phyloP scores from a whole-genome alignment of 2,797 vertebrate species.

The Uromys caudimaculatus region DNA sequence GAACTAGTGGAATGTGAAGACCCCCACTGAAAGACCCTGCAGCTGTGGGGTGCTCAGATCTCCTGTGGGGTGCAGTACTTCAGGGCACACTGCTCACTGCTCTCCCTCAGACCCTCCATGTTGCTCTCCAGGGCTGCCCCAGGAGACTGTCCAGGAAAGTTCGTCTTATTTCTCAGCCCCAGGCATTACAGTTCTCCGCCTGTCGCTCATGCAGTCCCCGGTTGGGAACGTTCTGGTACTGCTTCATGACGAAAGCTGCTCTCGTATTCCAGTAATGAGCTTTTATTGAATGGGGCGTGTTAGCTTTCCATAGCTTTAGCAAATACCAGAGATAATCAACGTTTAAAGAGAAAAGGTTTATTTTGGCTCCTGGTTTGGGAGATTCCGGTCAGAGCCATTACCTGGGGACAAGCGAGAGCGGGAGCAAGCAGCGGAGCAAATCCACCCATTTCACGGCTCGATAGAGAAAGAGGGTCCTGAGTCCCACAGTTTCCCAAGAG shows the following conservation, averaged over 20 bases:
- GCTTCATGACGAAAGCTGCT: conserved; percentile 45
- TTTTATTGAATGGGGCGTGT: neutral
- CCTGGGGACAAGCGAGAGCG: neutral
- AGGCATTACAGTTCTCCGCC: neutral
- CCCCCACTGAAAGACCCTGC: neutral
- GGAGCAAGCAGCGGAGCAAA: neutral
- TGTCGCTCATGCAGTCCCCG: neutral
- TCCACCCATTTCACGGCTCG: neutral
- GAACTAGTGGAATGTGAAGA: neutral
- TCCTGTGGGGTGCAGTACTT: rapidly evolving
- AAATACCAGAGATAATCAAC: neutral
- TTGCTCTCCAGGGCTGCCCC: neutral
- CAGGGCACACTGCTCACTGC: rapidly evolving
- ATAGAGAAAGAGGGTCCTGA: neutral
- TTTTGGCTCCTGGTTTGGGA: neutral
- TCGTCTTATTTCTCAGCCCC: neutral
- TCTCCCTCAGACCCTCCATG: neutral
- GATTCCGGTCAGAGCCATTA: neutral
- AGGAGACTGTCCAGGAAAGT: neutral
- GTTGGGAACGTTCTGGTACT: conserved; percentile 46
- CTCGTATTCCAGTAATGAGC: conserved; percentile 22
- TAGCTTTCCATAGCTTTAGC: neutral
- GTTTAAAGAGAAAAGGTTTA: neutral
- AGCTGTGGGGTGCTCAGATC: neutral
- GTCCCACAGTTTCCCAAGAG: neutral